Evolutionary conservation across 1,140 invertebrate species (phyloP).

Genomic region (Tetramorium parvispinum): DNA sequence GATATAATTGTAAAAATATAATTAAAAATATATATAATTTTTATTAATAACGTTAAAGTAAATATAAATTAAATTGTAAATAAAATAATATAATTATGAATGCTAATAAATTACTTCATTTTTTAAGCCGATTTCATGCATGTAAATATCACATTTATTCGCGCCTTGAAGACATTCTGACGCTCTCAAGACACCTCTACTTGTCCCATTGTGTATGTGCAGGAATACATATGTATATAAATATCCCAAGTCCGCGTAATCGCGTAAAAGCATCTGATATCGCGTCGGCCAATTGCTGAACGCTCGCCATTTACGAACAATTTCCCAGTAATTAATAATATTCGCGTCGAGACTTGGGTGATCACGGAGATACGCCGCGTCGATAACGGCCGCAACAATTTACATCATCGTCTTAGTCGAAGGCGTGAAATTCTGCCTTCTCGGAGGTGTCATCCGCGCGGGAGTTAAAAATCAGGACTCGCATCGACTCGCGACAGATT

Average conservation of each 20-base stretch:
- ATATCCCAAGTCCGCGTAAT: neutral
- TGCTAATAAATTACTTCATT: slow-evolving; percentile 7
- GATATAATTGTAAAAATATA: neutral
- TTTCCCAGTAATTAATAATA: slow-evolving; percentile 59
- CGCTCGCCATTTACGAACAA: slow-evolving; percentile 36
- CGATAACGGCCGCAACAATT: slow-evolving; percentile 40
- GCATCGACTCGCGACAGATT: slow-evolving; percentile 6
- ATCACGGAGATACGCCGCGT: slow-evolving; percentile 19
- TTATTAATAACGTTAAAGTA: too few species aligned
- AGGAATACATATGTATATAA: neutral
- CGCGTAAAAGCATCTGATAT: slow-evolving; percentile 24
- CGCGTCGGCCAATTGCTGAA: slow-evolving; percentile 7
- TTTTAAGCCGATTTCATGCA: neutral
- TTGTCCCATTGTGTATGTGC: slow-evolving; percentile 19
- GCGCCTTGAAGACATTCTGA: neutral
- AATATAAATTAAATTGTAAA: too few species aligned
- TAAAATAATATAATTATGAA: neutral
- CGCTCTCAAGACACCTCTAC: neutral
- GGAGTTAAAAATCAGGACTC: slow-evolving; percentile 25
- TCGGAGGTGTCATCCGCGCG: neutral
- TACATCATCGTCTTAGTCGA: slow-evolving; percentile 17
- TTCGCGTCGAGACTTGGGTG: slow-evolving; percentile 15
- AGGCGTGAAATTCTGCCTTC: slow-evolving; percentile 40
- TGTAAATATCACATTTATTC: slow-evolving; percentile 7
- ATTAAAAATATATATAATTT: neutral